phyloP scores from a whole-genome alignment of 2,888 invertebrate genomes.

The Ptychoptera albimana region DNA sequence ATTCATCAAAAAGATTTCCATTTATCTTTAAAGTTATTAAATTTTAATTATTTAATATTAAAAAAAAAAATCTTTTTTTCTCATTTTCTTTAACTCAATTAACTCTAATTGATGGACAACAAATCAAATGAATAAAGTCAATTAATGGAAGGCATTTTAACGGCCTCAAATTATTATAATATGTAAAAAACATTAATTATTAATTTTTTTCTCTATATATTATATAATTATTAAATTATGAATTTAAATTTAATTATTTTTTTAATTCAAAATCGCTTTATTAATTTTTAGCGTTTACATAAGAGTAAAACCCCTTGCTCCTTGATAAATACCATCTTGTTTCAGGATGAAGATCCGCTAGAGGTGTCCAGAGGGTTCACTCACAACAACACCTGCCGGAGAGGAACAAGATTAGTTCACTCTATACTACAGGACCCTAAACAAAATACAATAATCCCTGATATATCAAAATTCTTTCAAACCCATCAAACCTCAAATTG shows the following conservation, averaged over 20 bases:
- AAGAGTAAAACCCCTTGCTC: constrained; percentile 7
- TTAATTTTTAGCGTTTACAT: constrained; percentile 3
- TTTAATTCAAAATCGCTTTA: no score
- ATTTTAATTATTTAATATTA: not conserved
- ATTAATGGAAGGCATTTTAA: constrained; percentile 2
- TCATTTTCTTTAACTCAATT: not conserved
- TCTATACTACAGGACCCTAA: constrained; percentile 32
- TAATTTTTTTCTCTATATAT: no score
- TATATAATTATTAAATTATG: no score
- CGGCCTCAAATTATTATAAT: constrained; percentile 2
- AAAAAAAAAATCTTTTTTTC: not conserved
- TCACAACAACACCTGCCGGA: constrained; percentile 32
- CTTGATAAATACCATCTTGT: constrained; percentile 19
- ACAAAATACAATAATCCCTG: constrained; percentile 13
- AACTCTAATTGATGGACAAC: constrained; percentile 1
- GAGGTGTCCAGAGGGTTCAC: constrained; percentile 13
- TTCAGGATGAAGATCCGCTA: constrained; percentile 5
- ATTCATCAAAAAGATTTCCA: not conserved
- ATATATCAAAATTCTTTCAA: constrained; percentile 3
- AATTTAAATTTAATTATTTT: no score
- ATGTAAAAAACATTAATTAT: no score
- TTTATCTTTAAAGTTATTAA: not conserved
- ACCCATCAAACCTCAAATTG: no score
- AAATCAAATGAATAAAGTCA: constrained; percentile 1
- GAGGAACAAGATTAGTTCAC: constrained; percentile 36